Percentiles rank a stretch among this genome's conserved stretches.
Conservation (phyloP, 2,113 vertebrate genomes). For the Kryptolebias marmoratus region DNA sequence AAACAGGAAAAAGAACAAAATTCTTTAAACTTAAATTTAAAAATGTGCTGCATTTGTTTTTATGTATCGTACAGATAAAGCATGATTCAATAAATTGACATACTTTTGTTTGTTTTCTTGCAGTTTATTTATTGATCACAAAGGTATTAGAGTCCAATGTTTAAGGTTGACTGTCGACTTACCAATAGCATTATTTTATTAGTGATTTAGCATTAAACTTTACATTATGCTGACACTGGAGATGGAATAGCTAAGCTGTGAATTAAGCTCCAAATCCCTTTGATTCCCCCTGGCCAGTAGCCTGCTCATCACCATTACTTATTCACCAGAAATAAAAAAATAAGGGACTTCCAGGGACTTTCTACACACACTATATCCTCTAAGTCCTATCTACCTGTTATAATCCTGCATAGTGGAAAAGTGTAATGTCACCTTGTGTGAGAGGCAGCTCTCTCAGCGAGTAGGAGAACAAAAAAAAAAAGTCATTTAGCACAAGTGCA, state of each 20-base stretch:
- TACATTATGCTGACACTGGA: slow-evolving; percentile 83
- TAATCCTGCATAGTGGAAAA: slow-evolving; percentile 85
- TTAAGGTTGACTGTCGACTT: slow-evolving; percentile 59
- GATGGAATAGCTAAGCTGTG: slow-evolving; percentile 80
- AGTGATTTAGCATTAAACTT: slow-evolving; percentile 82
- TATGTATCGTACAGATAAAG: background rate
- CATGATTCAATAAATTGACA: background rate
- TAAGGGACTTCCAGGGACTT: slow-evolving; percentile 60
- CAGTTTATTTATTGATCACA: slow-evolving; percentile 58
- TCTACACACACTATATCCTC: slow-evolving; percentile 68
- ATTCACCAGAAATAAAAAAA: slow-evolving; percentile 77
- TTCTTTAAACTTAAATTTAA: background rate
- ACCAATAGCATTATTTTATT: slow-evolving; percentile 82
- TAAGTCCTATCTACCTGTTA: slow-evolving; percentile 78
- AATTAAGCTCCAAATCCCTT: slow-evolving; percentile 83
- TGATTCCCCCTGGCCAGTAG: slow-evolving; percentile 76
- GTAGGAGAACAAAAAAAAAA: slow-evolving; percentile 65
- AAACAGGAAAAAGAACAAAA: background rate
- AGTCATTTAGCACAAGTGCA: slow-evolving; percentile 85
- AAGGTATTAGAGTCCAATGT: slow-evolving; percentile 66
- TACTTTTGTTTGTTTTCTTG: slow-evolving; percentile 11
- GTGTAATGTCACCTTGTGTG: slow-evolving; percentile 86
- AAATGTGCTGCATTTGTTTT: background rate
- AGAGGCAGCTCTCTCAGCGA: slow-evolving; percentile 79
- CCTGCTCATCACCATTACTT: slow-evolving; percentile 80